Conservation (phyloP, 2,113 vertebrate species). For the Ceyx melanurus region DNA sequence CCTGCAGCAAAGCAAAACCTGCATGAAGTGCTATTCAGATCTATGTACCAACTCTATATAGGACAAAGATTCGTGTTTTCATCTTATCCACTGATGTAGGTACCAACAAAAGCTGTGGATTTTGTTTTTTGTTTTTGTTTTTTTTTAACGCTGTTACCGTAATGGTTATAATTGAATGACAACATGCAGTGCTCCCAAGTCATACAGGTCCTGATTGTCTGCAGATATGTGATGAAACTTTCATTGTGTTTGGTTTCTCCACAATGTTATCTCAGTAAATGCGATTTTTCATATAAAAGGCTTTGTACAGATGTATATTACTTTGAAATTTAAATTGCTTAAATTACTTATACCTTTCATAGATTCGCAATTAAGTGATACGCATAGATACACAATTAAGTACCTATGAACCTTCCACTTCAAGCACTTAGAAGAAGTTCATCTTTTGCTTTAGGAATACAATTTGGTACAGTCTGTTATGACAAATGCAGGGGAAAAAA, state of each 20-base stretch:
- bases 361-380: neutral
- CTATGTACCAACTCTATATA: neutral
- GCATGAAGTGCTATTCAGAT: neutral
- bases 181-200: neutral
- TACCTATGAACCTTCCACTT: neutral
- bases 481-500: neutral
- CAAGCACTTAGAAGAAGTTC: neutral
- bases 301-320: neutral
- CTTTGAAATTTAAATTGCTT: neutral
- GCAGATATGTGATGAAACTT: neutral
- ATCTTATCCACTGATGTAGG: neutral
- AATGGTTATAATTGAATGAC: neutral
- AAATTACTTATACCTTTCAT: slow-evolving; percentile 71
- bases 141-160: neutral
- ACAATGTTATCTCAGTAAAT: neutral
- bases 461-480: neutral
- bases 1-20: neutral
- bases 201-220: neutral
- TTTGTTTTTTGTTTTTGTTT: neutral
- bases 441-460: neutral
- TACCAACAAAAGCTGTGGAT: neutral
- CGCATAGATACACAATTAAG: neutral
- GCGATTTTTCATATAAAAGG: neutral
- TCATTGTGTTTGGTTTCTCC: neutral
- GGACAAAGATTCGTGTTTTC: neutral